Conservation (phyloP, 2,888 invertebrate species). For the Lordiphosa fenestrarum region DNA sequence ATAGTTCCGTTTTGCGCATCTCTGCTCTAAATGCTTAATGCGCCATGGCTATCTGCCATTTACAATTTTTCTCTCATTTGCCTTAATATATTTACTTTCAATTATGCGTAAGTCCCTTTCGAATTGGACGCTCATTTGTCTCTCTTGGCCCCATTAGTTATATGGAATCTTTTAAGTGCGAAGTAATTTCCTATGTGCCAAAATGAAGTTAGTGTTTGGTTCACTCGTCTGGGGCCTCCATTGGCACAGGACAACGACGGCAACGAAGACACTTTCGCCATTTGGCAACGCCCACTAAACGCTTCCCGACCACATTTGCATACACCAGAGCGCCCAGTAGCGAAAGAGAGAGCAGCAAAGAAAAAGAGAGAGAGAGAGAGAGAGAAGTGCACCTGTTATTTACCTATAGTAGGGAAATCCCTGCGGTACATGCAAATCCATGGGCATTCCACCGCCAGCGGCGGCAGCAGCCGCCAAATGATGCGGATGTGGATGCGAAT, state of each 20-base stretch:
- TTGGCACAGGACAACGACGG: constrained; percentile 50
- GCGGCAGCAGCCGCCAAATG: constrained; percentile 80
- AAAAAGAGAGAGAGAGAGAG: constrained; percentile 1
- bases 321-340: constrained; percentile 22
- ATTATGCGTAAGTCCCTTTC: constrained; percentile 33
- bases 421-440: constrained; percentile 95
- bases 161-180: neutral
- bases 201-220: constrained; percentile 12
- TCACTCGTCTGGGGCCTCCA: neutral
- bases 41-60: no score
- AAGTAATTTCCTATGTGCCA: constrained; percentile 5
- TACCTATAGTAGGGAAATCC: constrained; percentile 95
- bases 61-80: constrained; percentile 2
- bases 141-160: neutral
- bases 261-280: constrained; percentile 36
- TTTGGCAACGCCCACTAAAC: constrained; percentile 62
- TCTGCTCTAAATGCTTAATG: no score
- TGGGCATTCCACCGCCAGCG: constrained; percentile 86
- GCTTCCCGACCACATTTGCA: constrained; percentile 32
- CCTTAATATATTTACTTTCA: constrained; percentile 29
- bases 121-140: constrained; percentile 37
- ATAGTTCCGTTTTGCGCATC: no score
- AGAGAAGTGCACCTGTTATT: constrained; percentile 29
- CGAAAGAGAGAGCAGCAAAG: neutral
- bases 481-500: constrained; percentile 38